These are phyloP conservation scores for Chrysomela aeneicollis DNA, from an alignment of 2,888 invertebrate species.

Conservation along the genomic window DNA sequence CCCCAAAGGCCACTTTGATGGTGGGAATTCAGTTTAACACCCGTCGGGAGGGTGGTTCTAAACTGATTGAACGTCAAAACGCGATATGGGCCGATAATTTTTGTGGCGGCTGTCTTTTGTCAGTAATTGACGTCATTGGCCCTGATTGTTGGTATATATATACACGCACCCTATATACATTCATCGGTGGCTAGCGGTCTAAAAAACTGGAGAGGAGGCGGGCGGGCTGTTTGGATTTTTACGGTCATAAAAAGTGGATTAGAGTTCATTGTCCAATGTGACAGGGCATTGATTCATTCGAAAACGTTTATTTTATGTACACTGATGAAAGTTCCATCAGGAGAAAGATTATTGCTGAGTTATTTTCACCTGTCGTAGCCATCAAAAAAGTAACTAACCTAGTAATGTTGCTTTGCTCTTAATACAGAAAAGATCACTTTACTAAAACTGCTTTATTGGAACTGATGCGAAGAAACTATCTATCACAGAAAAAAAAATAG, in stretches of 20 bases:
- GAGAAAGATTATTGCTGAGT: too few species aligned
- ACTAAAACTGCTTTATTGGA: too few species aligned
- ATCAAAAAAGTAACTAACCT: too few species aligned
- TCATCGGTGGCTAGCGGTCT: conserved; percentile 32
- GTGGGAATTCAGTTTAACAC: conserved; percentile 54
- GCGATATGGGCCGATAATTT: conserved; percentile 55
- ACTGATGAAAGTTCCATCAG: too few species aligned
- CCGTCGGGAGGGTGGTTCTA: conserved; percentile 50
- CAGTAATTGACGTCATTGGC: conserved; percentile 53
- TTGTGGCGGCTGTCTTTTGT: conserved; percentile 52
- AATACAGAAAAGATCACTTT: too few species aligned
- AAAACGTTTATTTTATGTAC: too few species aligned
- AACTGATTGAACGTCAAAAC: conserved; percentile 52
- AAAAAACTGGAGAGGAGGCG: conserved; percentile 34
- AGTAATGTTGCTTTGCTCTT: too few species aligned
- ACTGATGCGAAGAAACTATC: too few species aligned
- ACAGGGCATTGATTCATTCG: conserved; percentile 23
- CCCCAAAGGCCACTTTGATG: conserved; percentile 50
- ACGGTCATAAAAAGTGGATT: conserved; percentile 40
- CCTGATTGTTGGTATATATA: conserved; percentile 48
- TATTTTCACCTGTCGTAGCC: too few species aligned
- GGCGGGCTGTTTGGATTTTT: conserved; percentile 40
- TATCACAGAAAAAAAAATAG: too few species aligned
- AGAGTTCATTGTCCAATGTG: conserved; percentile 24
- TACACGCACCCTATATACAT: conserved; percentile 41